Evolutionary conservation across 1,140 invertebrate species (phyloP), one percentile per base, ranked within the genome.

Genomic region (Dicyema japonicum): DNA sequence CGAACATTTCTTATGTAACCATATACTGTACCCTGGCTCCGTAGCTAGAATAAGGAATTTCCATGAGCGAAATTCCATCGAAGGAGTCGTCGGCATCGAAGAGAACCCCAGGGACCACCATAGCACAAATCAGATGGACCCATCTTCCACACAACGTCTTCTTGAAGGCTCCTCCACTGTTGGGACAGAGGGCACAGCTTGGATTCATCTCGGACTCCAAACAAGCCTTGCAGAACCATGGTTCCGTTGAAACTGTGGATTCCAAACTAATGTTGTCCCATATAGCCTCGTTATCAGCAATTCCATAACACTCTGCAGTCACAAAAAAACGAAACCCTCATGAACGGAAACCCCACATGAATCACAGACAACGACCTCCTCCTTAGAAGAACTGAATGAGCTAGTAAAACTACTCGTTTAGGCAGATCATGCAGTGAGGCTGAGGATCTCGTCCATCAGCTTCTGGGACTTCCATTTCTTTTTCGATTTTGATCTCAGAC

Each of bases 201-300:
- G 76, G 74, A 49, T 70, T 66, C 15, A 60, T 63, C 5, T 72
- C 61, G 2, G 72, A 72, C 21, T 72, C 74, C 41, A 72, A 74
- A 38, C 80, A 88, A n/a, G 75, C 70, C 53, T 90, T 78, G 56
- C 78, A 90, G 49, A 88, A 88, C 80, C 80, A 90, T 0, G 78
- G 78, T 37, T 80, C 76, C 2, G 76, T 88, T 19, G 74, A 75
- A 26, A 70, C 71, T 1, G 72, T 66, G 5, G 75, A 85, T 15
- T 40, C 41, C 7, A 42, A 42, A 29, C 45, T 48, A 2, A n/a
- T n/a, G n/a, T n/a, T n/a, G n/a, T n/a, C n/a, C n/a, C 69, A 69
- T 31, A 75, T 63, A 54, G 74, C 80, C 15, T 68, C 67, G 17
- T 66, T 66, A 40, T 88, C 80, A 24, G 70, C 72, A 15, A 85